Base-by-base conservation (phyloP, 2,797 vertebrate species). In the Florisuga fusca region DNA sequence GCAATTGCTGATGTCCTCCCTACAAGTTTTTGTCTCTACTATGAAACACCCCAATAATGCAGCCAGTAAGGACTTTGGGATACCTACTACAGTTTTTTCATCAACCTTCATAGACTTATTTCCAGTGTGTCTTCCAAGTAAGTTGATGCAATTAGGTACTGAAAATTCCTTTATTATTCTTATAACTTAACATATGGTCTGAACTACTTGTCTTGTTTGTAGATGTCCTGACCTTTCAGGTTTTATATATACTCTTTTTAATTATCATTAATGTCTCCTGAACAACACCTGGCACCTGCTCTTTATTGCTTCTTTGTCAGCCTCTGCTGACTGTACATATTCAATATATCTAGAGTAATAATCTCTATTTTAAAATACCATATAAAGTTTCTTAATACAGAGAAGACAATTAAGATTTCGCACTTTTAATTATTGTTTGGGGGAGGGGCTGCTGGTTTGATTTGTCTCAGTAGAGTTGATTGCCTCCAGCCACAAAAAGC, bases 211-310 rank as follows among this genome's bases (percentile, higher is more conserved):
- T 8, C 45, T 86, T 83, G 14, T 84, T 61, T 78, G 57, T 43
- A 81, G 43, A 84, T 29, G 19, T 84, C 29, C 23, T 92, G 36
- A 89, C 26, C 23, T 92, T 86, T 86, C 78, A 51, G 38, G 12
- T 68, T 94, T 85, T 76, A 85, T 61, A 77, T n/a, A 89, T 61
- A 77, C 27, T 68, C 64, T 69, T 87, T 91, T 77, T 80, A 91
- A 83, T 87, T 88, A 84, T 41, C 50, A 68, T 67, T 79, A 95
- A 67, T 18, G 57, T 72, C 46, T 87, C 41, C 53, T 72, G 64
- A 68, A 89, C 7, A 84, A 41, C 27, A 90, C 11, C 46, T 69
- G 51, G 31, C 15, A 84, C 78, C 58, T 88, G 53, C 33, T 90
- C 25, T 59, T 90, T 63, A 57, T 23, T 46, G 23, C n/a, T 79